A percentile compares a stretch with the other conserved stretches of the same genome.
These are phyloP conservation scores for Naja naja DNA, from an alignment of 2,113 vertebrate species.

Conservation along the genomic window DNA sequence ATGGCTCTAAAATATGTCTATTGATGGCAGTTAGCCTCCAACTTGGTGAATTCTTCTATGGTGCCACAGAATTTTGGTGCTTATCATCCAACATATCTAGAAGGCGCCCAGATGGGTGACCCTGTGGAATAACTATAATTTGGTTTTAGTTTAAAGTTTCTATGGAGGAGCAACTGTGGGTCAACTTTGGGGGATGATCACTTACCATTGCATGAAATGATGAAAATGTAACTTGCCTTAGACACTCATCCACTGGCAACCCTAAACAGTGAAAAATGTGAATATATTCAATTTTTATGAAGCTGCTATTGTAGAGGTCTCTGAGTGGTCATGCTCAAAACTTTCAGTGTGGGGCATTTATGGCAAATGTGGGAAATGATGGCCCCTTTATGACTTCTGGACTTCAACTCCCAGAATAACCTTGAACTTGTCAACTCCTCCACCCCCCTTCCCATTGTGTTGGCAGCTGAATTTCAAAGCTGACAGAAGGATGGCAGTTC, in stretches of 20 bases:
- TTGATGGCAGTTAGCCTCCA: background rate
- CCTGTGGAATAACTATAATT: background rate
- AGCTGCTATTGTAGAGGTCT: background rate
- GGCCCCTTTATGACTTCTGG: no score
- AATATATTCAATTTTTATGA: background rate
- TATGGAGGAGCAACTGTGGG: background rate
- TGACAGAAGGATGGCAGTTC: background rate
- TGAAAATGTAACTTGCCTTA: background rate
- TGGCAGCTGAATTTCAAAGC: no score
- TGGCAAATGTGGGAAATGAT: no score
- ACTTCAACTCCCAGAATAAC: no score
- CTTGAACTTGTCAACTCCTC: no score
- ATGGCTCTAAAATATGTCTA: background rate
- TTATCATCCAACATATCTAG: background rate
- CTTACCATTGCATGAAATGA: background rate
- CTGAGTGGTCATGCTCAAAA: background rate
- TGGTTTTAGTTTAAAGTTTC: background rate
- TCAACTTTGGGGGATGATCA: background rate
- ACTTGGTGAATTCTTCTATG: background rate
- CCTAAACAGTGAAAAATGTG: background rate
- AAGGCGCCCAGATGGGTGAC: background rate
- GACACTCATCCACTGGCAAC: no score
- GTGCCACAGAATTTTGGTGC: background rate
- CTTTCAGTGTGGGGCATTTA: background rate
- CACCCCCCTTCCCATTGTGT: no score